Evolutionary conservation across 2,113 vertebrate genomes (phyloP).

Genomic region (Tragelaphus scriptus): DNA sequence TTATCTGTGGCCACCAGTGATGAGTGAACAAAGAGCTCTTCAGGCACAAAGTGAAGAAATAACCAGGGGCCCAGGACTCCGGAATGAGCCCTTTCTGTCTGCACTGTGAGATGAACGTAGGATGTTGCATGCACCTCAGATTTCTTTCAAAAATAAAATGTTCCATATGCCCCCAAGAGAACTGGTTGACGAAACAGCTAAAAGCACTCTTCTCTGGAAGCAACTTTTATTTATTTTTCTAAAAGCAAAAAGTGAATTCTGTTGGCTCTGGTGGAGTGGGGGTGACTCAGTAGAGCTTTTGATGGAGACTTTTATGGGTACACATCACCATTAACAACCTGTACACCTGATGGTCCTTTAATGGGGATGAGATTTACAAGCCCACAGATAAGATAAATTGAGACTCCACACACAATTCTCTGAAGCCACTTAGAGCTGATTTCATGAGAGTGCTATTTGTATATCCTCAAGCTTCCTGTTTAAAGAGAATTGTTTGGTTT

Average conservation of each 20-base stretch:
- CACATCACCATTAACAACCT: not conserved
- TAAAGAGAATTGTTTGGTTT: slow-evolving; percentile 30
- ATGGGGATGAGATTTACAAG: slow-evolving; percentile 40
- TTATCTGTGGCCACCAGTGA: not conserved
- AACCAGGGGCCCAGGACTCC: not conserved
- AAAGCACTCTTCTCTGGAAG: slow-evolving; percentile 46
- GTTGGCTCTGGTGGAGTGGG: not conserved
- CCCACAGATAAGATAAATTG: slow-evolving; percentile 30
- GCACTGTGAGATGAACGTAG: not conserved
- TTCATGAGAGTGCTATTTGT: slow-evolving; percentile 60
- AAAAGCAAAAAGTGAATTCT: slow-evolving; percentile 35
- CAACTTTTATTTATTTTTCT: slow-evolving; percentile 31
- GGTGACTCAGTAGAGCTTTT: slow-evolving; percentile 37
- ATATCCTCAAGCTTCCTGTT: slow-evolving; percentile 26
- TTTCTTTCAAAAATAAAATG: not conserved
- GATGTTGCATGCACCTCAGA: not conserved
- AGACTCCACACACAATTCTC: slow-evolving; percentile 58
- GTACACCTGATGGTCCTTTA: not conserved
- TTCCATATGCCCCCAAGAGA: not conserved
- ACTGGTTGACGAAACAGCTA: not conserved
- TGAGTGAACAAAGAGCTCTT: not conserved
- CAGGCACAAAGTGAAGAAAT: not conserved
- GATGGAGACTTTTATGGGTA: slow-evolving; percentile 23
- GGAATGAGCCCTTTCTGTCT: not conserved
- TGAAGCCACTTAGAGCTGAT: slow-evolving; percentile 47